Conservation (phyloP, 2,113 vertebrate species). For the Myanophis thanlyinensis region DNA sequence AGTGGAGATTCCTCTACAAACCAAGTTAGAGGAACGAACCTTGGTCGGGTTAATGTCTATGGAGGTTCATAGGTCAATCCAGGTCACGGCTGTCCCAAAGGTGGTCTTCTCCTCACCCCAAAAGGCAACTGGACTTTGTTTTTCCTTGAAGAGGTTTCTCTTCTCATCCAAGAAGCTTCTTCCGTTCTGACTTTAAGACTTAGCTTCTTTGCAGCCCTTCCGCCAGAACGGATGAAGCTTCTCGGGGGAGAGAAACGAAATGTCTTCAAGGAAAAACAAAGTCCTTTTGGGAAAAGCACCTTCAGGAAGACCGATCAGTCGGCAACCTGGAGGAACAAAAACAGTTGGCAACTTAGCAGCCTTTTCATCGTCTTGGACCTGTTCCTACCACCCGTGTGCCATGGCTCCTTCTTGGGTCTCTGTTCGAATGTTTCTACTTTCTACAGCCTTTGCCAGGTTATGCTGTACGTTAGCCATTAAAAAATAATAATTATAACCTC, state of each 20-base stretch:
- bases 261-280: background rate
- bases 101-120: too few species aligned
- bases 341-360: background rate
- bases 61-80: background rate
- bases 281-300: background rate
- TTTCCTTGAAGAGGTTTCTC: background rate
- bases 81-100: background rate
- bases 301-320: background rate
- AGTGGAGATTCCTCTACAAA: background rate
- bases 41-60: too few species aligned
- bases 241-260: background rate
- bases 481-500: background rate
- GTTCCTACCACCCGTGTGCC: too few species aligned
- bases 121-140: background rate
- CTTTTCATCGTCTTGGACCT: rapidly evolving
- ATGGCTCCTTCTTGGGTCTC: background rate
- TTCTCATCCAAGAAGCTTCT: background rate
- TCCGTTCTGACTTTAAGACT: background rate
- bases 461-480: conserved; percentile 28
- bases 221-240: background rate
- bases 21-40: background rate
- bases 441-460: background rate
- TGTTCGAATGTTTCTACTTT: background rate
- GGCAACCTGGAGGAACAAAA: background rate
- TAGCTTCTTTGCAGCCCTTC: background rate